phyloP scores from a whole-genome alignment of 2,888 invertebrate species.

The Gymnosoma rotundatum region DNA sequence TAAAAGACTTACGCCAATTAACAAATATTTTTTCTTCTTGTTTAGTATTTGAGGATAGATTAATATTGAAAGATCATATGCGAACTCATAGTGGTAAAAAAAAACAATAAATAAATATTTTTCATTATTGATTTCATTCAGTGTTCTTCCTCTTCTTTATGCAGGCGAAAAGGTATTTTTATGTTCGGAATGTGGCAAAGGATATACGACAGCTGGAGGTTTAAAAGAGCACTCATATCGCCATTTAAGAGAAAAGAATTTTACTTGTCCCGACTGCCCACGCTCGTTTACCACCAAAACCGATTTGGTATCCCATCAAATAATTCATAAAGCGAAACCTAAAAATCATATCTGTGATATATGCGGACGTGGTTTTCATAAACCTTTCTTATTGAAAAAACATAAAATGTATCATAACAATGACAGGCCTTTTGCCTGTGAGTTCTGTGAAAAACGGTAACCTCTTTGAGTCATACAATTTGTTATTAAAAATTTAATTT shows the following conservation, averaged over 20 bases:
- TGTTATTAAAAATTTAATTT: not conserved
- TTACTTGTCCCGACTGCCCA: slow-evolving; percentile 65
- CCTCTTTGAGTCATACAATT: not conserved
- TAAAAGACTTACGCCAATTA: not conserved
- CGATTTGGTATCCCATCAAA: slow-evolving; percentile 59
- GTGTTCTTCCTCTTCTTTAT: not conserved
- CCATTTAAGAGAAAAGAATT: slow-evolving; percentile 54
- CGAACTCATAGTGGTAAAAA: slow-evolving; percentile 57
- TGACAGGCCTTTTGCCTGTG: slow-evolving; percentile 77
- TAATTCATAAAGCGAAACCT: slow-evolving; percentile 60
- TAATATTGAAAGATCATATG: slow-evolving; percentile 52
- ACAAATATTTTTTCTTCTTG: too few relatives aligned
- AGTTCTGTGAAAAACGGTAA: slow-evolving; percentile 76
- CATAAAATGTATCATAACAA: slow-evolving; percentile 86
- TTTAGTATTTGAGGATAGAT: slow-evolving; percentile 33
- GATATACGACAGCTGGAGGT: slow-evolving; percentile 62
- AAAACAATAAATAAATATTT: not conserved
- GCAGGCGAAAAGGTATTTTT: slow-evolving; percentile 62
- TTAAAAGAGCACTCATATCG: slow-evolving; percentile 65
- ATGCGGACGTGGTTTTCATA: slow-evolving; percentile 85
- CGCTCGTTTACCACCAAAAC: slow-evolving; percentile 63
- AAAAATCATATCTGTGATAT: slow-evolving; percentile 83
- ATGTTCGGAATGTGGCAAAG: slow-evolving; percentile 65
- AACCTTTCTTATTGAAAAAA: slow-evolving; percentile 84
- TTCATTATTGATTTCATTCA: not conserved